A percentile compares a stretch with the other conserved stretches of the same genome.
These are phyloP conservation scores for Eudiplozoon nipponicum DNA, from an alignment of 2,888 invertebrate species.

Conservation along the genomic window DNA sequence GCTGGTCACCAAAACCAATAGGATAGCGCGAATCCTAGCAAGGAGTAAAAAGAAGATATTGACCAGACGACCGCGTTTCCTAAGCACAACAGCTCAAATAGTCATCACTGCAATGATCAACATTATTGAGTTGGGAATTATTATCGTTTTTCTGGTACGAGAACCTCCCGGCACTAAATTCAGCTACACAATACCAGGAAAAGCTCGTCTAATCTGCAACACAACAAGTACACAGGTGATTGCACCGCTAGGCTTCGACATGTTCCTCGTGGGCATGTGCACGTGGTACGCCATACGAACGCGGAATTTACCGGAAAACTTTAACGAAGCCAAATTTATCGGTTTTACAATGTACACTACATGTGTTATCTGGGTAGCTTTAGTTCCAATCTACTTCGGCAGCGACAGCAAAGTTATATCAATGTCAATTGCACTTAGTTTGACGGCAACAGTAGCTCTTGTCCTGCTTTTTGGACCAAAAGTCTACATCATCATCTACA, in stretches of 20 bases:
- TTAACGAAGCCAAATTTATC: conserved; percentile 43
- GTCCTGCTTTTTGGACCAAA: conserved; percentile 43
- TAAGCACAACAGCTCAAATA: conserved; percentile 32
- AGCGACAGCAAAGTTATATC: conserved; percentile 35
- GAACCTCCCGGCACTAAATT: conserved; percentile 34
- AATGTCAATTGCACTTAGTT: conserved; percentile 39
- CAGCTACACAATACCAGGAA: conserved; percentile 28
- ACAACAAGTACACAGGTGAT: conserved; percentile 33
- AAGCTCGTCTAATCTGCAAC: conserved; percentile 35
- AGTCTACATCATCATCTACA: conserved; percentile 40
- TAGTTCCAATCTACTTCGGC: conserved; percentile 78
- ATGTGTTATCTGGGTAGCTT: conserved; percentile 83
- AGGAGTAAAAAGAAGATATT: conserved; percentile 75
- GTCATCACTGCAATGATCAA: conserved; percentile 51
- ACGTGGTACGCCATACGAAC: conserved; percentile 50
- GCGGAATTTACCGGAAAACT: conserved; percentile 81
- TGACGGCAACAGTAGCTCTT: conserved; percentile 41
- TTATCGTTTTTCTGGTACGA: conserved; percentile 33
- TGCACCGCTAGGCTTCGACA: conserved; percentile 48
- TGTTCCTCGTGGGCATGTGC: conserved; percentile 42
- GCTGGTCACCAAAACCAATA: conserved; percentile 71
- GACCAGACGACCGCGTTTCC: conserved; percentile 54
- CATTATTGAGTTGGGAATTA: conserved; percentile 47
- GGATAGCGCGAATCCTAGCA: conserved; percentile 74
- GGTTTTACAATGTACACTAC: conserved; percentile 98